Evolutionary conservation across 2,113 vertebrate species (phyloP), one percentile per base, ranked within the genome.

Genomic region (Pseudorasbora parva): DNA sequence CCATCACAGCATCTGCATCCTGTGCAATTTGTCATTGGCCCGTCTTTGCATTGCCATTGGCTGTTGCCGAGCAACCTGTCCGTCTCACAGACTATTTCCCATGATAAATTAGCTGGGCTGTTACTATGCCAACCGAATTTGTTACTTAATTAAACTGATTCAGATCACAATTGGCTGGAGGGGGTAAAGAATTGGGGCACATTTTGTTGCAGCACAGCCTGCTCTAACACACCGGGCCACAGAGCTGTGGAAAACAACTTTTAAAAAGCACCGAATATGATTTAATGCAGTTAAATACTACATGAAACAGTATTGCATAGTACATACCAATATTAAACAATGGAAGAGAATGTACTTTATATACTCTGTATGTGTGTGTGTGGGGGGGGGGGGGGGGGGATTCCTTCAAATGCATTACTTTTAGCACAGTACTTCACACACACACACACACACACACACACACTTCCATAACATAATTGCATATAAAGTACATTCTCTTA

Each of bases 101-200:
- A 93, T 96, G 95, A 96, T 95, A 95, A 95, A 97, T 97, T 96
- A 96, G 94, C 93, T 93, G 90, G 89, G 90, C 95, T 95, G 96
- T 96, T 97, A 94, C 96, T 95, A 97, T 97, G 96, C 95, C 96
- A 96, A 98, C 97, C 94, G 93, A 95, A 94, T 96, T 96, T 97
- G 95, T 97, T 96, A 96, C 94, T 96, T 97, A 96, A 98, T 98
- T 96, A 96, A 96, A 96, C 94, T 95, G 95, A 96, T 96, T 96
- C 94, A 87, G 94, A 96, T 96, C 93, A 86, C 92, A 95, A 96
- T 94, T 95, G 95, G 94, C 93, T 95, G 88, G 90, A 89, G 88
- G 86, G 93, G 91, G 86, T 91, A 88, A 88, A 85, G 90, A 90
- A 87, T 89, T 87, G 86, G 90, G 87, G 93, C 87, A 78, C 59